phyloP scores from a whole-genome alignment of 2,888 invertebrate genomes.

The Cataglyphis livida region DNA sequence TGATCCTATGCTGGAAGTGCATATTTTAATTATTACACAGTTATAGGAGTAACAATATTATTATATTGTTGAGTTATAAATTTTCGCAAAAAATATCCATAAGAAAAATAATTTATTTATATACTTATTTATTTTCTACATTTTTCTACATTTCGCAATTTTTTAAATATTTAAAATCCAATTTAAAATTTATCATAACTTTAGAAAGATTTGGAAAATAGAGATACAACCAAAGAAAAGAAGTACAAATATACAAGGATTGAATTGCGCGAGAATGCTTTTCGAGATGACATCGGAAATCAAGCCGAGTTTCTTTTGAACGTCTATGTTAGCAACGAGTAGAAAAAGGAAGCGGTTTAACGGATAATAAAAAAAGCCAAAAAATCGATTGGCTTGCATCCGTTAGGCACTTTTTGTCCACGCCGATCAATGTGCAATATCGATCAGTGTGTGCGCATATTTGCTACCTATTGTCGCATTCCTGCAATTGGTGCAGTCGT shows the following conservation, averaged over 20 bases:
- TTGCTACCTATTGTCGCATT: conserved; percentile 20
- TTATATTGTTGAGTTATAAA: not conserved
- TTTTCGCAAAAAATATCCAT: not conserved
- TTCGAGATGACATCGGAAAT: conserved; percentile 9
- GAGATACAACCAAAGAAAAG: not conserved
- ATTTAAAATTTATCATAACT: not conserved
- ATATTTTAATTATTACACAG: not conserved
- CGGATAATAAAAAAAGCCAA: not conserved
- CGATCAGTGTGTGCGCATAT: conserved; percentile 15
- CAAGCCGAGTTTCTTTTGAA: not conserved
- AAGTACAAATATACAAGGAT: not conserved
- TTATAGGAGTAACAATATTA: not conserved
- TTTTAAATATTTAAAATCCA: not conserved
- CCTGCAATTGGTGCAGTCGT: conserved; percentile 29
- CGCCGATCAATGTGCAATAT: conserved; percentile 33
- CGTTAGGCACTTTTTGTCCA: conserved; percentile 44
- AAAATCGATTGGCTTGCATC: conserved; percentile 30
- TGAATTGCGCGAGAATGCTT: conserved; percentile 18
- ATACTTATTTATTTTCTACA: not conserved
- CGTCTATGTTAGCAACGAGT: not conserved
- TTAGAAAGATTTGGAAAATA: not conserved
- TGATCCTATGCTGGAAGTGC: not conserved
- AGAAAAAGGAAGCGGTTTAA: not conserved
- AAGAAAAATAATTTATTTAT: not conserved
- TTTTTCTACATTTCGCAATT: not conserved